phyloP scores from a whole-genome alignment of 2,797 vertebrate genomes.

The Periparus ater region DNA sequence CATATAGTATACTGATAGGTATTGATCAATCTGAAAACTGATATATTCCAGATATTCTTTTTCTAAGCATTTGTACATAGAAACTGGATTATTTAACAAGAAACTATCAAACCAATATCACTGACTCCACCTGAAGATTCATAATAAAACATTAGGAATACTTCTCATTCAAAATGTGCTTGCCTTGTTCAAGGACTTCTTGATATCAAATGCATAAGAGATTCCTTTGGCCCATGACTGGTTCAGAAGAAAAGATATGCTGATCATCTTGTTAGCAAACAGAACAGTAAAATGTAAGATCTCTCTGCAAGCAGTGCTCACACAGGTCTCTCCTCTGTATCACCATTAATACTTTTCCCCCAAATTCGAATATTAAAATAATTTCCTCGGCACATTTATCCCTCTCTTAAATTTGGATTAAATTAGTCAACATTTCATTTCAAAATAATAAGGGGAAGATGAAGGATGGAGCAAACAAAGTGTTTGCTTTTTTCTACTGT shows the following conservation, averaged over 20 bases:
- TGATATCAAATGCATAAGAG: not conserved
- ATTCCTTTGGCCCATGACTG: not conserved
- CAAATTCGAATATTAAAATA: not conserved
- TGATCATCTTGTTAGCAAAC: not conserved
- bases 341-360: not conserved
- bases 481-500: not conserved
- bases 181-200: not conserved
- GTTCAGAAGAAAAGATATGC: not conserved
- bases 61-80: not conserved
- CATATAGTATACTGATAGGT: not conserved
- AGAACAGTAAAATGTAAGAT: not conserved
- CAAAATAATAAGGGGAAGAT: not conserved
- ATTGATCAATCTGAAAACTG: not conserved
- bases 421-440: not conserved
- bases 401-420: not conserved
- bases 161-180: not conserved
- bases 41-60: not conserved
- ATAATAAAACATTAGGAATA: not conserved
- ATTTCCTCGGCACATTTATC: not conserved
- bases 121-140: not conserved
- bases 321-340: not conserved
- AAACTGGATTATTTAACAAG: not conserved
- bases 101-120: not conserved
- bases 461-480: not conserved
- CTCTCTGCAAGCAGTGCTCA: not conserved